Evolutionary conservation across 2,888 invertebrate species (phyloP), one percentile per base, ranked within the genome.

Genomic region (Griposia aprilina): DNA sequence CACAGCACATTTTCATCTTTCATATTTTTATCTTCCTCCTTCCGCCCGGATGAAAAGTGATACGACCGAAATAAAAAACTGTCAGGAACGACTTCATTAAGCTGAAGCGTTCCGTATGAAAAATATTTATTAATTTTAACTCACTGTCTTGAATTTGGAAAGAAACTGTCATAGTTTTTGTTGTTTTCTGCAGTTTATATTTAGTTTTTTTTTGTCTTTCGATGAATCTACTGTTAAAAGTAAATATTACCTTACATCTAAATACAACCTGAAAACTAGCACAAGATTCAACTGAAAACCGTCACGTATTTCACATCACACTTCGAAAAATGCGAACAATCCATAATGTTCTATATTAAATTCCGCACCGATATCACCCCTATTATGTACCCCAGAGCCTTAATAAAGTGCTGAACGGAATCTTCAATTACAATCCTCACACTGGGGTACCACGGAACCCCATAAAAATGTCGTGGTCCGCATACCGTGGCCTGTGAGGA

Each of bases 321-420:
- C 62, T 72, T 52, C 78, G 73, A 77, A 84, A 84, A 84, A 83
- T 81, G 75, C 73, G 59, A 78, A 65, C 79, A 76, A 82, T 84
- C 62, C 72, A 73, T 74, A 84, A 78, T 81, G 80, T 72, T 79
- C 67, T 63, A 82, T 88, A 88, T 88, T 87, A 88, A 88, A 87
- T 88, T 87, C 87, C 80, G 60, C 20, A 6, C 69, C 62, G 36
- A 80, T 78, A 76, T 76, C 75, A 85, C 67, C 85, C 81, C 83
- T 77, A 88, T 85, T 85, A 87, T 83, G 78, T 76, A 78, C 81
- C 76, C 81, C 65, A 78, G 73, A 73, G 75, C 69, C 69, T 81
- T 84, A 85, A 88, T 88, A 88, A 84, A 80, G 83, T 67, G 60
- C 41, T 73, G 78, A 88, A 83, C 67, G 85, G 81, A 87, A 87